Evolutionary conservation across 2,797 vertebrate species (phyloP), one percentile per base, ranked within the genome.

Genomic region (Pterois miles): DNA sequence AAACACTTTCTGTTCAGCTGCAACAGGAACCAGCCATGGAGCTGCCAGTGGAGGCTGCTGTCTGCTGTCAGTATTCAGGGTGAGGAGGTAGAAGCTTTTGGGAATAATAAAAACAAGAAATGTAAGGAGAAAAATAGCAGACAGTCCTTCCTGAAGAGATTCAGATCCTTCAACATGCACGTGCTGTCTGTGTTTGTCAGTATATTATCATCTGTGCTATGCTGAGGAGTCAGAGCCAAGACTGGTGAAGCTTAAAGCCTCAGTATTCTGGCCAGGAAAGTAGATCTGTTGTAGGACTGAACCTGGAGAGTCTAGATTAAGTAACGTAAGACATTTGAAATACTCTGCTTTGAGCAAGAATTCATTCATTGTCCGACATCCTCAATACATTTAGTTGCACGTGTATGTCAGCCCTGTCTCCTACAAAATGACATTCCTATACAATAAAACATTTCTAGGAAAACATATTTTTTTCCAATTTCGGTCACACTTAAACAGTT

Each of bases 381-480:
- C 18, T 58, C 9, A 1, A 58, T 58, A 8, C 13, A 33, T 50
- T 46, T 14, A 33, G 20, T 33, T n/a, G 16, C 18, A 48, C 25
- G 25, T 62, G 22, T 25, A 34, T 34, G 31, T 46, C 43, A 46
- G 20, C 43, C 0, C 7, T 46, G 43, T 46, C 1, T 20, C 43
- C 43, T 46, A 20, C 43, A 46, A 46, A 16, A 46, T 46, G 18
- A 46, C 18, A 0, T 46, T 46, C 3, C 43, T 0, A 20, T 46
- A 46, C 43, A 46, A 16, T 8, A 46, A 46, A 46, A 43, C 1
- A 0, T 43, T 43, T 43, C 6, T 0, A 18, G 16, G 40, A 16
- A 43, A 43, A 18, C 40, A 0, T 43, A 43, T 18, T 43, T 0
- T 18, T 1, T 46, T 16, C 40, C 3, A 3, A 46, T 46, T 20